Evolutionary conservation across 1,140 invertebrate species (phyloP).

Genomic region (Hyles vespertilio): DNA sequence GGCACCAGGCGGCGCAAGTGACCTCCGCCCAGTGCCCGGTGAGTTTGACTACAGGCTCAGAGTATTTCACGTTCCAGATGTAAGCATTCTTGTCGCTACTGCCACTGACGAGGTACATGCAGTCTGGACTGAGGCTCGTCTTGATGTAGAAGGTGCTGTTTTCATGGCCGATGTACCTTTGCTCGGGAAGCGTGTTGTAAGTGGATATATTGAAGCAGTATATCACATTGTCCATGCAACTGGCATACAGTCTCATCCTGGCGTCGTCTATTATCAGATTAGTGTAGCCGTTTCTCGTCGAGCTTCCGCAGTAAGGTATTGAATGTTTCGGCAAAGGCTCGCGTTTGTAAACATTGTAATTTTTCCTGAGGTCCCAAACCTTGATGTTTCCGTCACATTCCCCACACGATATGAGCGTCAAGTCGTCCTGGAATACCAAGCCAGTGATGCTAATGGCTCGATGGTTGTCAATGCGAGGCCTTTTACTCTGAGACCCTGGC

Average conservation of each 20-base stretch:
- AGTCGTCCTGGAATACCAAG: conserved; percentile 86
- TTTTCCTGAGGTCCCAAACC: conserved; percentile 91
- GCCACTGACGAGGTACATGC: conserved; percentile 87
- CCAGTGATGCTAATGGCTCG: conserved; percentile 81
- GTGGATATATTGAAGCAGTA: conserved; percentile 89
- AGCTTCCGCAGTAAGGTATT: conserved; percentile 83
- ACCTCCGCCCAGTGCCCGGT: conserved; percentile 88
- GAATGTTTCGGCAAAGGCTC: conserved; percentile 83
- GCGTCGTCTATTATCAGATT: conserved; percentile 85
- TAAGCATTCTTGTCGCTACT: conserved; percentile 90
- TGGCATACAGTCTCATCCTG: conserved; percentile 85
- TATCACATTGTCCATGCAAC: conserved; percentile 90
- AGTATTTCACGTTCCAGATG: conserved; percentile 85
- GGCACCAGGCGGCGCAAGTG: conserved; percentile 88
- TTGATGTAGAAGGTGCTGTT: conserved; percentile 91
- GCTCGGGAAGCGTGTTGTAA: conserved; percentile 80
- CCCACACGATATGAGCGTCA: conserved; percentile 86
- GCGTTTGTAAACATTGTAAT: conserved; percentile 82
- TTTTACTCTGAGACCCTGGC: conserved; percentile 65
- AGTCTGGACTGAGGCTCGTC: conserved; percentile 85
- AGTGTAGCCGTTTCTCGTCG: conserved; percentile 84
- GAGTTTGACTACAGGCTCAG: conserved; percentile 80
- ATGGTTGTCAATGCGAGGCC: conserved; percentile 49
- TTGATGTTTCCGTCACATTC: conserved; percentile 90
- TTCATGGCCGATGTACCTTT: conserved; percentile 81